A percentile compares a stretch with the other conserved stretches of the same genome.
These are phyloP conservation scores for Phymastichus coffea DNA, from an alignment of 1,140 invertebrate genomes.

Conservation along the genomic window DNA sequence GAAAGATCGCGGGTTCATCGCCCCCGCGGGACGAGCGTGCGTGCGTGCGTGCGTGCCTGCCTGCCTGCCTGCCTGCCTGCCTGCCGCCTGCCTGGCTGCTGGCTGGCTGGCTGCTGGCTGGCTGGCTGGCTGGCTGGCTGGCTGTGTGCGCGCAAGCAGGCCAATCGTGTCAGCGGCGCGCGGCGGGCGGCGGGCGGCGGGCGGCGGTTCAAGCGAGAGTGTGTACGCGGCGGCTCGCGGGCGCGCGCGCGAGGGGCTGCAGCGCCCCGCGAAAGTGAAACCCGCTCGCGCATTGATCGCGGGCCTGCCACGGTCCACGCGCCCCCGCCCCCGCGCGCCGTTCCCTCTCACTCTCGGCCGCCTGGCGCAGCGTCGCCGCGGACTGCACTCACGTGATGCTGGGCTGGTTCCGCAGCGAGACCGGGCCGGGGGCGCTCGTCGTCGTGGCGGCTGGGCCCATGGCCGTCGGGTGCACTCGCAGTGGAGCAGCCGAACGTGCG, in stretches of 20 bases:
- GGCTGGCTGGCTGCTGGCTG: neutral
- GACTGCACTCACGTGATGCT: neutral
- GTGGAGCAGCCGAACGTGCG: neutral
- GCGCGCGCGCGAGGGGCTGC: neutral
- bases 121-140: no score
- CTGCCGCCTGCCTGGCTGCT: neutral
- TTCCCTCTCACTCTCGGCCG: neutral
- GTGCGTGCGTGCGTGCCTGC: neutral
- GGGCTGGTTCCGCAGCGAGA: neutral
- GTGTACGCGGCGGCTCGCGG: neutral
- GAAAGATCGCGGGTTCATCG: neutral
- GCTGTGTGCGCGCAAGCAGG: no score
- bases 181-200: no score
- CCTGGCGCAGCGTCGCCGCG: neutral
- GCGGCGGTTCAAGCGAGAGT: neutral
- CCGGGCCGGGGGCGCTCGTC: no score
- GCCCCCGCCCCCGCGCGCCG: slow-evolving; percentile 2
- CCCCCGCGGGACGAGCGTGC: neutral
- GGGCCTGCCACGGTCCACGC: neutral
- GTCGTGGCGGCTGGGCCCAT: neutral
- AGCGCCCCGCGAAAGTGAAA: slow-evolving; percentile 51
- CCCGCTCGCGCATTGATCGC: slow-evolving; percentile 57
- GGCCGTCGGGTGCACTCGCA: no score
- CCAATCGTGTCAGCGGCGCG: no score
- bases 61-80: neutral